Conservation (phyloP, 1,140 invertebrate genomes). For the Drosophila kikkawai region DNA sequence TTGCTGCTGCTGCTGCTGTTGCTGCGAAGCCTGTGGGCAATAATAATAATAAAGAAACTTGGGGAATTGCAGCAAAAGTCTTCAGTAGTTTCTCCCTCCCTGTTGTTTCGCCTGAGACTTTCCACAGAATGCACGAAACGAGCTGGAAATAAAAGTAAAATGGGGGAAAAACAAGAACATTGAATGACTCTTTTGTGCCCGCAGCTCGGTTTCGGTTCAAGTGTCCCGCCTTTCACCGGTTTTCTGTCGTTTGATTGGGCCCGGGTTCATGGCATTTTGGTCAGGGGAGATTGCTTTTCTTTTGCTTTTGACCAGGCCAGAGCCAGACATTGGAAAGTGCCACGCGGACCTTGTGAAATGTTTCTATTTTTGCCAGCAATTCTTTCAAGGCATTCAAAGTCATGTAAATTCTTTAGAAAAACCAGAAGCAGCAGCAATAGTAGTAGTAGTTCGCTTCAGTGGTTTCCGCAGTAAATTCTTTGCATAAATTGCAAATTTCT, state of each 20-base stretch:
- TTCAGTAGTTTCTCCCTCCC: background rate
- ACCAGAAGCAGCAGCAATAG: background rate
- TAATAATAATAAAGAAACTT: conserved; percentile 53
- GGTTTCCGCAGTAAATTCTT: conserved; percentile 1
- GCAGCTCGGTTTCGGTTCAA: conserved; percentile 25
- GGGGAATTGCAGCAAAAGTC: conserved; percentile 34
- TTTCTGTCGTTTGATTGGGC: conserved; percentile 35
- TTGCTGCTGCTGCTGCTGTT: conserved; percentile 16
- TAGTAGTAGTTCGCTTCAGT: conserved; percentile 2
- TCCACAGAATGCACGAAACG: conserved; percentile 1
- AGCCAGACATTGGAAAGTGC: conserved; percentile 14
- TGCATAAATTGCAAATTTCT: conserved; percentile 2
- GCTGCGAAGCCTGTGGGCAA: conserved; percentile 26
- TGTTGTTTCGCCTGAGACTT: conserved; percentile 12
- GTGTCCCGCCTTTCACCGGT: conserved; percentile 28
- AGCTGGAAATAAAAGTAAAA: conserved; percentile 36
- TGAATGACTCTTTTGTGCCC: conserved; percentile 46
- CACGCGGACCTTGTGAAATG: conserved; percentile 28
- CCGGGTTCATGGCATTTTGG: conserved; percentile 33
- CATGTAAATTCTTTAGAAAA: conserved; percentile 27
- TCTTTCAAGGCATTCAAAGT: conserved; percentile 20
- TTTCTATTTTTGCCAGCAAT: conserved; percentile 31
- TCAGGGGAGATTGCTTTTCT: conserved; percentile 29
- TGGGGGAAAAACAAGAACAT: conserved; percentile 29
- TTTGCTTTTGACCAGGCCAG: conserved; percentile 10